These are phyloP conservation scores for Petrocephalus microphthalmus DNA, from an alignment of 2,113 vertebrate species.

Conservation along the genomic window DNA sequence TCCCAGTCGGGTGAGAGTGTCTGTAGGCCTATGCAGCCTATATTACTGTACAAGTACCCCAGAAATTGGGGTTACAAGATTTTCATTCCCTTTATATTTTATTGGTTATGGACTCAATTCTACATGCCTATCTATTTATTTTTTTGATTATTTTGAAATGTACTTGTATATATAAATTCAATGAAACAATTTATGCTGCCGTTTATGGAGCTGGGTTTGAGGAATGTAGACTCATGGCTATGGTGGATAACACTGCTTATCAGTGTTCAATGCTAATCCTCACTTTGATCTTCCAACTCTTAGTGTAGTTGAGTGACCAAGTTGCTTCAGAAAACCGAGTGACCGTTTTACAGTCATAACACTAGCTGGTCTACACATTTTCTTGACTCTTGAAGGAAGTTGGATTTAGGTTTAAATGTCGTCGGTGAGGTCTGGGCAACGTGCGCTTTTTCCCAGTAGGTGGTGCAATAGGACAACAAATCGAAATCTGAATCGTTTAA, in stretches of 20 bases:
- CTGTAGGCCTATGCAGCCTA: not conserved
- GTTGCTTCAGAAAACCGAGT: slow-evolving; percentile 43
- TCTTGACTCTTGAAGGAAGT: slow-evolving; percentile 40
- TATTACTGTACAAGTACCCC: slow-evolving; percentile 6
- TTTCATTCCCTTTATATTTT: slow-evolving; percentile 38
- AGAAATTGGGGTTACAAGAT: slow-evolving; percentile 6
- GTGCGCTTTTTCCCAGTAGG: slow-evolving; percentile 45
- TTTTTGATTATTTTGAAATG: slow-evolving; percentile 48
- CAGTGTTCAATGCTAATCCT: slow-evolving; percentile 28
- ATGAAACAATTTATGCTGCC: slow-evolving; percentile 41
- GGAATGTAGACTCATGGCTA: not conserved
- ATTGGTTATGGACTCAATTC: slow-evolving; percentile 48
- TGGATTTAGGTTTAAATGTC: not conserved
- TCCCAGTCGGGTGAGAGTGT: not conserved
- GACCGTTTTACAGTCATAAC: slow-evolving; percentile 48
- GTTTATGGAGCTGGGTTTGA: slow-evolving; percentile 38
- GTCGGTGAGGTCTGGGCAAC: not conserved
- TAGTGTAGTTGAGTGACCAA: slow-evolving; percentile 58
- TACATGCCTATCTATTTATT: slow-evolving; percentile 65
- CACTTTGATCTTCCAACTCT: slow-evolving; percentile 8
- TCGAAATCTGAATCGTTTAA: not conserved
- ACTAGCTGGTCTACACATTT: slow-evolving; percentile 51
- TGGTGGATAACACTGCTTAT: slow-evolving; percentile 33
- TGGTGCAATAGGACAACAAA: slow-evolving; percentile 36
- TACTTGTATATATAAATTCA: slow-evolving; percentile 27